Evolutionary conservation across 1,140 invertebrate genomes (phyloP).

Genomic region (Octopus sinensis): DNA sequence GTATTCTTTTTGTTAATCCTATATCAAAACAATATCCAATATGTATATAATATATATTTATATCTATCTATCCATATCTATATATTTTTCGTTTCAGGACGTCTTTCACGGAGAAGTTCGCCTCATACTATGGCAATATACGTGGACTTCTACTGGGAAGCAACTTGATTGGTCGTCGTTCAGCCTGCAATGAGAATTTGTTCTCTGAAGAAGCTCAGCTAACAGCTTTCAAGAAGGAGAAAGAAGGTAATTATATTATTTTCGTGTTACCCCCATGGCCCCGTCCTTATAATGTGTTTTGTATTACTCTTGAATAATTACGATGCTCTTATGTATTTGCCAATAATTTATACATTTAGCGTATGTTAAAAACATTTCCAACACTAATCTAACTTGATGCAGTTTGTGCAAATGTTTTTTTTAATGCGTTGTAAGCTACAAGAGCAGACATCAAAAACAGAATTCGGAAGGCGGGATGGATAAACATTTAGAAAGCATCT

Average conservation of each 20-base stretch:
- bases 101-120: slow-evolving; percentile 40
- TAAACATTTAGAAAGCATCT: too few relatives aligned
- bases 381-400: too few relatives aligned
- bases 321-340: too few relatives aligned
- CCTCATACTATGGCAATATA: slow-evolving; percentile 40
- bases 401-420: too few relatives aligned
- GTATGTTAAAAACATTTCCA: too few relatives aligned
- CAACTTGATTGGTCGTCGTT: slow-evolving; percentile 34
- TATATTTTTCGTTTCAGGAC: slow-evolving; percentile 27
- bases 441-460: too few relatives aligned
- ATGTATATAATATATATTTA: background rate
- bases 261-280: background rate
- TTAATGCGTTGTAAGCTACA: too few relatives aligned
- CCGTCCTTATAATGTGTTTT: too few relatives aligned
- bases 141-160: slow-evolving; percentile 33
- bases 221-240: slow-evolving; percentile 32
- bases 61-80: background rate
- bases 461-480: too few relatives aligned
- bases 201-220: slow-evolving; percentile 39
- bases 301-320: too few relatives aligned
- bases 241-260: slow-evolving; percentile 23
- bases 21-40: background rate
- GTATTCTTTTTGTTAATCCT: background rate
- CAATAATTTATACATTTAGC: too few relatives aligned
- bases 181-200: slow-evolving; percentile 31